phyloP scores from a whole-genome alignment of 2,797 vertebrate genomes.

The Paedocypris micromegethes region DNA sequence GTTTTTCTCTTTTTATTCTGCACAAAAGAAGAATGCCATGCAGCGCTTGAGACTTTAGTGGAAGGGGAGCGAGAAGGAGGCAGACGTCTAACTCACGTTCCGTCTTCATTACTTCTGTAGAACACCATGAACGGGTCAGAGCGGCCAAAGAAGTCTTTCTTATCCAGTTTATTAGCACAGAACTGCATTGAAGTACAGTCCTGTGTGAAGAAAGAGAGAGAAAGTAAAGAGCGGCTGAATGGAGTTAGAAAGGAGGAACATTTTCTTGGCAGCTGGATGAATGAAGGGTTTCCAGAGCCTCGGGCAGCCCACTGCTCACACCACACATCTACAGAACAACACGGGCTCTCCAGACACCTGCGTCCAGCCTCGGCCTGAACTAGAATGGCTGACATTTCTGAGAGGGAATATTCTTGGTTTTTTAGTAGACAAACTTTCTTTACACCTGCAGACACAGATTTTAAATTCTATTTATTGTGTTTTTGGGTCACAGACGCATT shows the following conservation, averaged over 20 bases:
- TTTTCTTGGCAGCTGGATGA: conserved; percentile 34
- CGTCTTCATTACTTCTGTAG: conserved; percentile 92
- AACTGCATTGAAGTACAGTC: conserved; percentile 93
- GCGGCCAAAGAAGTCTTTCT: conserved; percentile 95
- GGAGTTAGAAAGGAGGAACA: conserved; percentile 32
- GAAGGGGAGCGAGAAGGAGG: background rate
- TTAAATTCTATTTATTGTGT: no score
- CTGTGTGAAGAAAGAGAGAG: conserved; percentile 57
- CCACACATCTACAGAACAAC: background rate
- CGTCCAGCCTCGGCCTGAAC: background rate
- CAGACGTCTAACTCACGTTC: conserved; percentile 76
- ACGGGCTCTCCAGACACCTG: background rate
- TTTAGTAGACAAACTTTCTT: no score
- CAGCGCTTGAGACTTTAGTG: background rate
- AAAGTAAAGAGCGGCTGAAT: conserved; percentile 48
- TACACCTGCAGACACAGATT: no score
- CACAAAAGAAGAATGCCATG: background rate
- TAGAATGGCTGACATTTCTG: no score
- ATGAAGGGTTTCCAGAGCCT: conserved; percentile 4
- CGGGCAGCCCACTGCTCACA: background rate
- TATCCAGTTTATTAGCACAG: conserved; percentile 93
- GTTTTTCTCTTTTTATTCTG: no score
- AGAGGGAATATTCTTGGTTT: no score
- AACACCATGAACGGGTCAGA: conserved; percentile 95
- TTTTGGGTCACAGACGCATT: no score